Percentiles rank a stretch among this genome's conserved stretches.
Conservation (phyloP, 2,797 vertebrate genomes). For the Parotocinclus haroldoi region DNA sequence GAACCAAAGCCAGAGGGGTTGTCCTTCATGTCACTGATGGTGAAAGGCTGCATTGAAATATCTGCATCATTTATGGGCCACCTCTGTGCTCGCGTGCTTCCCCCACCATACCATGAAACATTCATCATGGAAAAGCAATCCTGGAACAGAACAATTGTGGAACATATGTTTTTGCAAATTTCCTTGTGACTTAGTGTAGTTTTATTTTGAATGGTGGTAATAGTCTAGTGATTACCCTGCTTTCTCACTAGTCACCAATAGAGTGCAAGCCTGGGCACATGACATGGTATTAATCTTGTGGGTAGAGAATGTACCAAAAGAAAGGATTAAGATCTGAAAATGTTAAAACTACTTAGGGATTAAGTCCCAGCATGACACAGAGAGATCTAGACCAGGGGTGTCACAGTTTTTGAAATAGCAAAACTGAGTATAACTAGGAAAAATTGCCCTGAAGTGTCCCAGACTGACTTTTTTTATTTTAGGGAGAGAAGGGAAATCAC, state of each 20-base stretch:
- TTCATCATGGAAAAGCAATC: constrained; percentile 90
- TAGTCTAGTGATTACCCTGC: constrained; percentile 12
- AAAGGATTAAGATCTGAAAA: constrained; percentile 61
- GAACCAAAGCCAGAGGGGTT: constrained; percentile 78
- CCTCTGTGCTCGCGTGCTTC: constrained; percentile 69
- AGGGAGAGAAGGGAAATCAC: no score
- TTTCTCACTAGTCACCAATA: constrained; percentile 51
- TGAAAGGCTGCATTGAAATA: constrained; percentile 74
- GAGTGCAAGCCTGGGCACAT: constrained; percentile 50
- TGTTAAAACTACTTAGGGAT: constrained; percentile 55
- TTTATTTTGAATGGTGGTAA: background rate
- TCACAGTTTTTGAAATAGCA: background rate
- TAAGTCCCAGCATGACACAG: constrained; percentile 24
- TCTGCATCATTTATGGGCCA: constrained; percentile 83
- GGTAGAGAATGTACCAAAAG: constrained; percentile 63
- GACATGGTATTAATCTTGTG: constrained; percentile 55
- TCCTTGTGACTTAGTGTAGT: background rate
- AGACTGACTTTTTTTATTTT: no score
- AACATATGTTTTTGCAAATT: no score
- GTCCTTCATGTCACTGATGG: constrained; percentile 71
- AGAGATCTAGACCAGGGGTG: constrained; percentile 1
- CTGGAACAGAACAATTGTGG: constrained; percentile 57
- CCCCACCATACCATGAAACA: constrained; percentile 88
- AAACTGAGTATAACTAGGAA: background rate
- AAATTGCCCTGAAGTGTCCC: background rate